Evolutionary conservation across 1,140 invertebrate species (phyloP).

Genomic region (Ceratosolen fusciceps): DNA sequence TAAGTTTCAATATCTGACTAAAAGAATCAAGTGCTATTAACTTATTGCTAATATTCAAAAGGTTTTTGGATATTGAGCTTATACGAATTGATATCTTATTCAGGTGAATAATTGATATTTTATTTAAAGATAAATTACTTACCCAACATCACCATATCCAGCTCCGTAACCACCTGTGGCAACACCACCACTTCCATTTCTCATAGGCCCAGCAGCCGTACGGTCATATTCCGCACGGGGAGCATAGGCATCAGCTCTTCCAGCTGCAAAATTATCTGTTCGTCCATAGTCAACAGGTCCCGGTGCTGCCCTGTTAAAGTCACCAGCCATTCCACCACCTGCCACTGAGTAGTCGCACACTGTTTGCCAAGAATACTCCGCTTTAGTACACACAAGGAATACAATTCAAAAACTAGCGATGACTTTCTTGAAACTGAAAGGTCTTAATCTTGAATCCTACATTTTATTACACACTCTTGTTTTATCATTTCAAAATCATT

Average conservation of each 20-base stretch:
- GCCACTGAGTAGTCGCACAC: conserved; percentile 60
- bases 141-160: conserved; percentile 68
- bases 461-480: neutral
- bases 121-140: no score
- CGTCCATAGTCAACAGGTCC: conserved; percentile 69
- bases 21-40: no score
- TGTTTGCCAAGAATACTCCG: conserved; percentile 55
- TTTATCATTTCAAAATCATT: neutral
- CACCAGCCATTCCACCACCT: conserved; percentile 66
- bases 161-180: conserved; percentile 66
- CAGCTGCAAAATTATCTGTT: conserved; percentile 66
- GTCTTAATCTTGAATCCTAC: neutral
- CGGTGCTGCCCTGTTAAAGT: conserved; percentile 66
- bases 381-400: conserved; percentile 34
- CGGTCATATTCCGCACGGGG: conserved; percentile 69
- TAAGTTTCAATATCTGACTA: no score
- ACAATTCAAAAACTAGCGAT: conserved; percentile 14
- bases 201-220: conserved; percentile 66
- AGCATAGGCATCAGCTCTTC: conserved; percentile 66
- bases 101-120: no score
- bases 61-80: no score
- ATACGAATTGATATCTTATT: no score
- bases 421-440: neutral
- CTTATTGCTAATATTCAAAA: no score
- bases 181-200: conserved; percentile 67